Evolutionary conservation across 92 coral and sea anemone genomes (phyloP).

Genomic region (Palythoa heliodiscus): DNA sequence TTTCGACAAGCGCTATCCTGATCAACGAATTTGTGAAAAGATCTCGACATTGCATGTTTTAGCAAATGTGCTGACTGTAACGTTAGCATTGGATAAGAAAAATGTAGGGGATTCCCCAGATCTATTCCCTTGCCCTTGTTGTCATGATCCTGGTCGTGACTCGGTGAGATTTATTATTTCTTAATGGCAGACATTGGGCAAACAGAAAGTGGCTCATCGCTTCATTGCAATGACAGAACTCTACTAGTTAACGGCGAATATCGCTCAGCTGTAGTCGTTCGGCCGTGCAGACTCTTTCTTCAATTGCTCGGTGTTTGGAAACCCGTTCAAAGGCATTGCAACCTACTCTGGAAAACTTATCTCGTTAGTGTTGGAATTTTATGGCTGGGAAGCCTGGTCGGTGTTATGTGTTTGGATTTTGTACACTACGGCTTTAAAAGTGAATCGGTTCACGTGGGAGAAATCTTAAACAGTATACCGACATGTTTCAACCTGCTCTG

Average conservation of each 20-base stretch:
- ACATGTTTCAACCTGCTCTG: constrained; percentile 62
- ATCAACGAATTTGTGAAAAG: too few species aligned
- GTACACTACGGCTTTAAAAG: constrained; percentile 66
- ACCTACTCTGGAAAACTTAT: constrained; percentile 51
- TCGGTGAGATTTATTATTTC: too few species aligned
- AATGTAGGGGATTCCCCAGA: too few species aligned
- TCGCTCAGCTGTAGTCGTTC: constrained; percentile 37
- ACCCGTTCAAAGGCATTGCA: constrained; percentile 42
- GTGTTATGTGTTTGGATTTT: constrained; percentile 68
- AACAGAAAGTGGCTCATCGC: background rate
- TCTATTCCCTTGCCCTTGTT: too few species aligned
- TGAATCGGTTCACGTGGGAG: constrained; percentile 46
- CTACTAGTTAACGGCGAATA: constrained; percentile 28
- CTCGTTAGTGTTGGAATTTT: constrained; percentile 38
- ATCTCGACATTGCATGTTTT: too few species aligned
- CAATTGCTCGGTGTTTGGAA: constrained; percentile 71
- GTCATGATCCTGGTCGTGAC: too few species aligned
- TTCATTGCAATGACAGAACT: constrained; percentile 10
- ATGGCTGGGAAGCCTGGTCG: constrained; percentile 60
- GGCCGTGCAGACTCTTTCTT: constrained; percentile 58
- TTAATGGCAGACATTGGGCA: constrained; percentile 5
- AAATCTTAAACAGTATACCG: constrained; percentile 58
- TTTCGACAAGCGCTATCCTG: too few species aligned
- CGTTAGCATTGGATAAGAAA: too few species aligned
- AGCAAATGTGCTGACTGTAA: too few species aligned